These are phyloP conservation scores for Eretmocerus hayati DNA, from an alignment of 2,888 invertebrate species.

Conservation along the genomic window DNA sequence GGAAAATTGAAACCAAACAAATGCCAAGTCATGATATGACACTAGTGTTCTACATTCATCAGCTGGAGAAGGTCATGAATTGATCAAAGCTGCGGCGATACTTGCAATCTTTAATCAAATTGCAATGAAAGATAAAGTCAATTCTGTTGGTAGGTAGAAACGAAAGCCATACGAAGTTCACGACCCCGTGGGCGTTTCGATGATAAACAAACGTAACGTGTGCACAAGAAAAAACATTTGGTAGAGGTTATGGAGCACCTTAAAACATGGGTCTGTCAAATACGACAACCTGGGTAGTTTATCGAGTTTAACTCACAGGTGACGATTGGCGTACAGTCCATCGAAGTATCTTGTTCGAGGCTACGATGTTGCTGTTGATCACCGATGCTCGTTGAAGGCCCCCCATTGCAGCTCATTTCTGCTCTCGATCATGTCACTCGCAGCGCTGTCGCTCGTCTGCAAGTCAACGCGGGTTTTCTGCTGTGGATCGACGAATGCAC, in stretches of 20 bases:
- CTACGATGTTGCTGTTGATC: conserved; percentile 1
- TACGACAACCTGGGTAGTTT: background rate
- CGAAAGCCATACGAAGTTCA: background rate
- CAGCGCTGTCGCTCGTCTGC: too few relatives aligned
- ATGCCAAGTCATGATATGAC: too few relatives aligned
- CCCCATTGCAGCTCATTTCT: conserved; percentile 45
- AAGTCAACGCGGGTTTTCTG: too few relatives aligned
- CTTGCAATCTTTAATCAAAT: too few relatives aligned
- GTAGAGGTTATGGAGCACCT: conserved; percentile 8
- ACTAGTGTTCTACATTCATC: too few relatives aligned
- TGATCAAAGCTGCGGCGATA: too few relatives aligned
- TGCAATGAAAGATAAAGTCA: too few relatives aligned
- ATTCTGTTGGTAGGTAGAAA: background rate
- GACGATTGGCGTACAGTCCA: conserved; percentile 66
- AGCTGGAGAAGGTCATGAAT: too few relatives aligned
- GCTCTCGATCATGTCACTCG: conserved; percentile 1
- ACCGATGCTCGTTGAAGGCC: conserved; percentile 27
- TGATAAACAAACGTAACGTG: conserved; percentile 5
- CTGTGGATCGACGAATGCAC: too few relatives aligned
- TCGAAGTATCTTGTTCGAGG: conserved; percentile 30
- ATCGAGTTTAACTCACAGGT: conserved; percentile 55
- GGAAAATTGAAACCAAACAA: too few relatives aligned
- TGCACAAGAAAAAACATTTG: background rate
- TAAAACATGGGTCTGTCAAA: background rate
- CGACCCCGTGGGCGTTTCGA: conserved; percentile 4